phyloP scores from a whole-genome alignment of 2,888 invertebrate species.

The Andrena praecox region DNA sequence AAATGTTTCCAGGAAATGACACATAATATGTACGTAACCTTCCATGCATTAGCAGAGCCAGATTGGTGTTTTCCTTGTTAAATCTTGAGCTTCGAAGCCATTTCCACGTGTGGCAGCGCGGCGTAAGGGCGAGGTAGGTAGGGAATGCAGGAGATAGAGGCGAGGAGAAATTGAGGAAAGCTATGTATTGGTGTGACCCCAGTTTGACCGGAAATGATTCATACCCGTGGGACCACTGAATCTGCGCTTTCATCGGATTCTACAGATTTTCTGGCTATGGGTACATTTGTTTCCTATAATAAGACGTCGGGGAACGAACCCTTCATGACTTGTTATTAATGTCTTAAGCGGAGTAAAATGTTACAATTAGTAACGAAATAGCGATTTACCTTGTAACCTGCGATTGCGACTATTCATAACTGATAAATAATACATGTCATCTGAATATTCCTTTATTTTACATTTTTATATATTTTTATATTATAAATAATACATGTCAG shows the following conservation, averaged over 20 bases:
- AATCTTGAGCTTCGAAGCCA: slow-evolving; percentile 64
- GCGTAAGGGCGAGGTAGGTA: slow-evolving; percentile 14
- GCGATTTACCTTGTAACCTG: neutral
- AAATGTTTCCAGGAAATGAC: slow-evolving; percentile 13
- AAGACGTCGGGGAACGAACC: slow-evolving; percentile 54
- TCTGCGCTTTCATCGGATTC: slow-evolving; percentile 61
- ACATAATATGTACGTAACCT: slow-evolving; percentile 53
- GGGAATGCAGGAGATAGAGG: slow-evolving; percentile 8
- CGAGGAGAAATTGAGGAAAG: slow-evolving; percentile 50
- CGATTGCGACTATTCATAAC: neutral
- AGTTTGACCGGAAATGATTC: slow-evolving; percentile 77
- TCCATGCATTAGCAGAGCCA: slow-evolving; percentile 61
- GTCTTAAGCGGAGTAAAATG: slow-evolving; percentile 24
- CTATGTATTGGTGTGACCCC: slow-evolving; percentile 67
- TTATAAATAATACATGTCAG: no score
- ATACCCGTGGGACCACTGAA: slow-evolving; percentile 72
- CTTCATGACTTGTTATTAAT: slow-evolving; percentile 41
- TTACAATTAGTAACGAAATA: slow-evolving; percentile 44
- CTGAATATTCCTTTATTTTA: neutral
- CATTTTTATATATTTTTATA: neutral
- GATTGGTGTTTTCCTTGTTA: slow-evolving; percentile 74
- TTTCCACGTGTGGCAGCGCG: slow-evolving; percentile 46
- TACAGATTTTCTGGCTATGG: slow-evolving; percentile 50
- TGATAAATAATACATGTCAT: neutral
- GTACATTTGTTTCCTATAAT: slow-evolving; percentile 72